phyloP scores from a whole-genome alignment of 2,113 vertebrate genomes.

The Phalacrocorax pelagicus region DNA sequence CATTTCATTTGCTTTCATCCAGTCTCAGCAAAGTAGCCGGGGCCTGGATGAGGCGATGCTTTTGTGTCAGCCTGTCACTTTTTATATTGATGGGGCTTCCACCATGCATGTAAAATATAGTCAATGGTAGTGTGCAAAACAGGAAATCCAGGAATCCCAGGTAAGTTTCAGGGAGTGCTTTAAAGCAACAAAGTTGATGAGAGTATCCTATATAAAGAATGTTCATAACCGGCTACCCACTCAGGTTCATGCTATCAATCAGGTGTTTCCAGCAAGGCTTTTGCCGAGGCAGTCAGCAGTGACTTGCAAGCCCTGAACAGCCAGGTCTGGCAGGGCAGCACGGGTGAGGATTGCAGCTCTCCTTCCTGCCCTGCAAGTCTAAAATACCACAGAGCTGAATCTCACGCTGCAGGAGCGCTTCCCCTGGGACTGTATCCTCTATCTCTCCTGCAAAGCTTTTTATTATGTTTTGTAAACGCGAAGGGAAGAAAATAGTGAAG shows the following conservation, averaged over 20 bases:
- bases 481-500: constrained; percentile 47
- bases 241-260: neutral
- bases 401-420: neutral
- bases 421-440: neutral
- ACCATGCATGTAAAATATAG: neutral
- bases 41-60: neutral
- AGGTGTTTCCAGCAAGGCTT: neutral
- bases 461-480: constrained; percentile 33
- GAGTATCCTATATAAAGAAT: neutral
- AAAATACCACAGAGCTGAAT: neutral
- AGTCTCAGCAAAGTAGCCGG: neutral
- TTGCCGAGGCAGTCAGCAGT: neutral
- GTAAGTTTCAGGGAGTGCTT: neutral
- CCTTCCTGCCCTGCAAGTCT: neutral
- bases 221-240: neutral
- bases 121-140: neutral
- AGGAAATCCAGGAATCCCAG: neutral
- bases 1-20: neutral
- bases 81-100: neutral
- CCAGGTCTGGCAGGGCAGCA: neutral
- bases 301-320: neutral
- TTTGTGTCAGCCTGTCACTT: neutral
- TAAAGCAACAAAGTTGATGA: neutral
- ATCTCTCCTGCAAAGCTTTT: constrained; percentile 40
- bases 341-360: neutral